Evolutionary conservation across 2,113 vertebrate genomes (phyloP), one percentile per base, ranked within the genome.

Genomic region (Sakesphorus luctuosus): DNA sequence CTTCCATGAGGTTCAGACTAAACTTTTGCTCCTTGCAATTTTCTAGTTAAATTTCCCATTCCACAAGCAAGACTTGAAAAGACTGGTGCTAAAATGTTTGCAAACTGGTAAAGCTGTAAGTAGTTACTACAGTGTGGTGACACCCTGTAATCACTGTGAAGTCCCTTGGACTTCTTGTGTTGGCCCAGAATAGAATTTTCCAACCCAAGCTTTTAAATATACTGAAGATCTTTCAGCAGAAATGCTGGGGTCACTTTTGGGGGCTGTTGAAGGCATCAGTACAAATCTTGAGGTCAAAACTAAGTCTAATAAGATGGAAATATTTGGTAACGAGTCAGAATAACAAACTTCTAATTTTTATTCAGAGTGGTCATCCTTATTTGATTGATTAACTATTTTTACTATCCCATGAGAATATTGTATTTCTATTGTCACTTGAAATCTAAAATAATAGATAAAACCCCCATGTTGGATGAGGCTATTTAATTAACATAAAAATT

Each of bases 401-500:
- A 93, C 81, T 94, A 92, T 65, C 74, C 66, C 67, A 28, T 82
- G 84, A 76, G 46, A 92, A 86, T 84, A 35, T 31, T 63, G 11
- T 56, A 77, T 87, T 92, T 74, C 47, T 72, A 50, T 68, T 24
- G 46, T 24, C 59, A 55, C 40, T 29, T 26, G 3, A 88, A 93
- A 73, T 90, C 82, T 82, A 87, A 89, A 93, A 72, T 85, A 81
- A 82, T 68, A 40, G 50, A 31, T 79, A 74, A 56, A 93, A 52
- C 93, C 94, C 61, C 62, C 31, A 91, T 43, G 18, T 71, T 94
- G 62, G 17, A 23, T 35, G 82, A 91, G 33, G 40, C 19, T 38
- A 62, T 86, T 96, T 94, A 91, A 94, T 92, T 93, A 95, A 59
- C 20, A 69, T 8, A 69, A 86, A 92, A 86, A 87, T 16, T 25